phyloP scores from a whole-genome alignment of 2,113 vertebrate species.

The Cebidichthys violaceus region DNA sequence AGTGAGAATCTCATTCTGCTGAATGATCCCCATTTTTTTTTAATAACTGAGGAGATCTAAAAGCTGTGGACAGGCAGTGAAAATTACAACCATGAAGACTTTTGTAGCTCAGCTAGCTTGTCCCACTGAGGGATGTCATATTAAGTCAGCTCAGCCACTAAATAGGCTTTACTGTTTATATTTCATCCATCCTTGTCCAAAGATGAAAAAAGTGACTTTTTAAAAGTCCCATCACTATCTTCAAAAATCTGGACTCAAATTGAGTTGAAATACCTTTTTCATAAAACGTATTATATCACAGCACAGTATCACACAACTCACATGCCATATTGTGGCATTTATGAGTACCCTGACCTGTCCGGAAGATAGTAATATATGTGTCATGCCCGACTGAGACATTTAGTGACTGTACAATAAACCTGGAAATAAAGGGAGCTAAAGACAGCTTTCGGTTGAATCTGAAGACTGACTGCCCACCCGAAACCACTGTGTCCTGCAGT shows the following conservation, averaged over 20 bases:
- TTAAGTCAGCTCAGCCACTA: constrained; percentile 29
- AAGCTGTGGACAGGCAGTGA: constrained; percentile 18
- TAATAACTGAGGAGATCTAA: constrained; percentile 46
- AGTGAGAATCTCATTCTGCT: constrained; percentile 58
- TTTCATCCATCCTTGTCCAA: constrained; percentile 18
- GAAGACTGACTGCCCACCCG: not conserved
- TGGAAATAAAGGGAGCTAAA: not conserved
- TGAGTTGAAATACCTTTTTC: not conserved
- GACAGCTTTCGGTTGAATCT: not conserved
- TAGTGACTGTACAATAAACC: not conserved
- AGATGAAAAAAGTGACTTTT: constrained; percentile 16
- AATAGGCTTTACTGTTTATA: constrained; percentile 37
- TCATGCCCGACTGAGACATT: not conserved
- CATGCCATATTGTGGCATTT: not conserved
- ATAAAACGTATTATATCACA: not conserved
- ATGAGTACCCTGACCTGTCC: not conserved
- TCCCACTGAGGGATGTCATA: constrained; percentile 27
- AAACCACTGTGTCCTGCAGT: not conserved
- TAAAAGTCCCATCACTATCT: not conserved
- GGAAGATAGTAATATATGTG: not conserved
- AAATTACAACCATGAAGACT: constrained; percentile 31
- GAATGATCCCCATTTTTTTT: constrained; percentile 67
- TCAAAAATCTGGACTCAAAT: not conserved
- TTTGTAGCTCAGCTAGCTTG: constrained; percentile 26
- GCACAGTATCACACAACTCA: not conserved